Base-by-base conservation (phyloP, 2,113 vertebrate genomes). In the Poeciliopsis retropinna region DNA sequence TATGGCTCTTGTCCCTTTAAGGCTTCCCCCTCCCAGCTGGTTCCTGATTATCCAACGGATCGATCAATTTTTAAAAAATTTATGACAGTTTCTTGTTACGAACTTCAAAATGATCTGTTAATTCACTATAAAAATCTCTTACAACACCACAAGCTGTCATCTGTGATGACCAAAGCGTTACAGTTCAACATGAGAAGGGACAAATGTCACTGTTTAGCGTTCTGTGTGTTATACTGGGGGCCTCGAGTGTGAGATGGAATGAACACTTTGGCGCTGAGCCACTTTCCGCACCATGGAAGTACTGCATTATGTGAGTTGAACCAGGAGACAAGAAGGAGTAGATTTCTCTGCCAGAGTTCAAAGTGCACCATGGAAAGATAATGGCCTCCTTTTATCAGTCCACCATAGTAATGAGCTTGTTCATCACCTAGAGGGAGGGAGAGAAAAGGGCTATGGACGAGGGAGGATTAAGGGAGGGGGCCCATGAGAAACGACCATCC, bases 341-440 rank as follows among this genome's bases (percentile, higher is more conserved):
- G 79, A 79, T 87, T 88, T 84, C 69, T 90, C 67, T 75, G 69
- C 78, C 80, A 69, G 77, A 80, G 90, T 88, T 91, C 87, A 90
- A 81, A 91, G 91, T 85, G 73, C 82, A 5, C 69, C 1, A 61
- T 60, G 82, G 70, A 41, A 79, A 80, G 81, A 89, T 88, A 91
- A 92, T 91, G 88, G 86, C 73, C 84, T 72, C 76, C 73, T 90
- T 89, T 87, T 89, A 90, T 87, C 84, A 85, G 85, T 7, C 12
- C 5, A 63, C 73, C 66, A 51, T 75, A 74, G 85, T 85, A 88
- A 90, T 86, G 87, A 90, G 90, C 89, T 87, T 88, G 83, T 88
- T 86, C 85, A 86, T 91, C 87, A 92, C 84, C 76, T 64, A 34
- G 3, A 17, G 78, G 28, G 74, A 84, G 75, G 68, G 76, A 68